Conservation (phyloP, 2,797 vertebrate genomes). For the Thunnus albacares region DNA sequence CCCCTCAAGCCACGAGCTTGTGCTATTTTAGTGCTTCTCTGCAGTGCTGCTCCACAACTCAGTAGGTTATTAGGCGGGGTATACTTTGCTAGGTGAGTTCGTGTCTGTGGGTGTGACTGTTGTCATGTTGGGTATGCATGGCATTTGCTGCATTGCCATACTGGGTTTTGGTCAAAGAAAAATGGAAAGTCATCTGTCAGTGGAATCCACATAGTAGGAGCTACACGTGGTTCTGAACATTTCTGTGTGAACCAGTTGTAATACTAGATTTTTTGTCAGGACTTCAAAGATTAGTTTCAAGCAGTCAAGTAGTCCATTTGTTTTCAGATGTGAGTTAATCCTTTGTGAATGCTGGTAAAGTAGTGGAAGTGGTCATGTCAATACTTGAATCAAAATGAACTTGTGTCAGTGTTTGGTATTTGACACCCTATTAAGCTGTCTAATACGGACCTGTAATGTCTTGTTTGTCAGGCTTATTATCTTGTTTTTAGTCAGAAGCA, state of each 20-base stretch:
- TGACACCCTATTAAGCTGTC: conserved; percentile 16
- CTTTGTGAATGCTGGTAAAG: conserved; percentile 13
- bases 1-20: conserved; percentile 46
- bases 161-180: conserved; percentile 2
- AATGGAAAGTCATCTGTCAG: not conserved
- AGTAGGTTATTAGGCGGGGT: conserved; percentile 53
- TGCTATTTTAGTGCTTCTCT: conserved; percentile 70
- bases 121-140: conserved; percentile 17
- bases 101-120: conserved; percentile 48
- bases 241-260: not conserved
- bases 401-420: conserved; percentile 22
- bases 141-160: not conserved
- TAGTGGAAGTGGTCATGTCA: conserved; percentile 19
- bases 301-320: conserved; percentile 28
- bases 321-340: conserved; percentile 43
- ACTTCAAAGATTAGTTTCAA: conserved; percentile 30
- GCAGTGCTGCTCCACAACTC: conserved; percentile 63
- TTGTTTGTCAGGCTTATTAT: not conserved
- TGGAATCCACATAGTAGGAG: not conserved
- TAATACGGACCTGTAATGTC: not conserved
- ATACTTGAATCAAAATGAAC: conserved; percentile 8
- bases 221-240: not conserved
- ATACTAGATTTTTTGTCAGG: conserved; percentile 25
- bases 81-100: conserved; percentile 41
- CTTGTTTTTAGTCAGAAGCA: conserved; percentile 8